Evolutionary conservation across 2,888 invertebrate species (phyloP).

Genomic region (Drosophila paucipuncta): DNA sequence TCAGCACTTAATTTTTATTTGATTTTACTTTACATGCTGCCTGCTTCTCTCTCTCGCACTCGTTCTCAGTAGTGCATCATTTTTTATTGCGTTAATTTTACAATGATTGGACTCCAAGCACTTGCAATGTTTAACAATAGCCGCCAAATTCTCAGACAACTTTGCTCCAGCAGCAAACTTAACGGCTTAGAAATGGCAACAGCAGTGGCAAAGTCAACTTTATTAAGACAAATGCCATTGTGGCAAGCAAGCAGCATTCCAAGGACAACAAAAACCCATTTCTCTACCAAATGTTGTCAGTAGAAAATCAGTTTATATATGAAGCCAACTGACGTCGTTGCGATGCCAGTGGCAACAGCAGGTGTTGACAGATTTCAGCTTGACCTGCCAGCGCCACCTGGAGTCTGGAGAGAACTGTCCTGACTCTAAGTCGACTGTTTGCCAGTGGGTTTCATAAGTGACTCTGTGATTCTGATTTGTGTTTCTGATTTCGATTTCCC

Average conservation of each 20-base stretch:
- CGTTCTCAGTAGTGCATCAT: conserved; percentile 46
- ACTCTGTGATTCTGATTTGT: conserved; percentile 13
- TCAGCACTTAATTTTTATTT: conserved; percentile 80
- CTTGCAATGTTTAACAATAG: conserved; percentile 27
- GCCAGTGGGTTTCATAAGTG: conserved; percentile 33
- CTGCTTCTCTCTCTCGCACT: conserved; percentile 11
- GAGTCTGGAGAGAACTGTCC: not conserved
- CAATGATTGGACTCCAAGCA: conserved; percentile 61
- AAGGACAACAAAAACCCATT: conserved; percentile 46
- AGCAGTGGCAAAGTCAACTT: conserved; percentile 42
- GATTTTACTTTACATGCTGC: conserved; percentile 61
- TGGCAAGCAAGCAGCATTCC: not conserved
- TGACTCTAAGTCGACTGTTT: conserved; percentile 26
- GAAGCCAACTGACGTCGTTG: conserved; percentile 2
- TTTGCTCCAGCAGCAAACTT: conserved; percentile 3
- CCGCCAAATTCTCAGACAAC: conserved; percentile 14
- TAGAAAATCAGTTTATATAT: conserved; percentile 41
- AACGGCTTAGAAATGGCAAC: conserved; percentile 33
- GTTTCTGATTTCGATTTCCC: not conserved
- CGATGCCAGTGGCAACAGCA: conserved; percentile 40
- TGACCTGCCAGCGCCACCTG: conserved; percentile 23
- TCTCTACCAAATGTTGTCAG: conserved; percentile 34
- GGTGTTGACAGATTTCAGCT: conserved; percentile 63
- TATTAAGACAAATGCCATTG: conserved; percentile 65
- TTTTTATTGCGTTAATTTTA: conserved; percentile 74